Base-by-base conservation (phyloP, 2,797 vertebrate genomes). In the Borostomias antarcticus region DNA sequence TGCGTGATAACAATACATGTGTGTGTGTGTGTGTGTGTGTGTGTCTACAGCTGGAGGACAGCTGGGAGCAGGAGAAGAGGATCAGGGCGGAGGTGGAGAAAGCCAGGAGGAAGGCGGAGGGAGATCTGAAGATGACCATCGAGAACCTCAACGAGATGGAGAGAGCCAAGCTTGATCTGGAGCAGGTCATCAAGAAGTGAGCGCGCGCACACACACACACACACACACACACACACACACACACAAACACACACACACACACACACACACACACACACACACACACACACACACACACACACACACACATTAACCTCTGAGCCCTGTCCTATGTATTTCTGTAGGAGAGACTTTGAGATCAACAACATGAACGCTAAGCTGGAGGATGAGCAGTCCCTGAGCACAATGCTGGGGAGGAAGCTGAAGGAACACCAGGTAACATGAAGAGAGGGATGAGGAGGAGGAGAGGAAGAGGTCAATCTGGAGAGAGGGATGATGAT, bases 371-470 rank as follows among this genome's bases (percentile, higher is more conserved):
- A 85, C 70, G 81, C 84, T 4, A 93, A 92, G 77, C 71, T 88
- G 70, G 92, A 94, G 58, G 91, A 93, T 23, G 88, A 93, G 45
- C 90, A 92, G 57, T 86, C 90, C 11, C 84, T 93, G 67, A 92
- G 85, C 80, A 85, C 87, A 57, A 92, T 86, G 4, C 79, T 92
- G 45, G 85, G 88, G 66, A 80, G 83, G 73, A 94, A 94, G 76
- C 85, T 92, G 64, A 94, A 93, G 69, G 92, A 92, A 77, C 86
- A 89, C 64, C 91, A 93, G 91, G 91, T 93, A 75, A 37, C 58
- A 58, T 5, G 15, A 6, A 47, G 2, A 23, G 17, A 5, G 13
- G 1, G 5, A 9, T 7, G 30, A 33, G 26, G 30, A 17, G 54
- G 19, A 7, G 5, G 50, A n/a, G 11, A 37, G 9, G 9, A 1